phyloP scores from a whole-genome alignment of 2,888 invertebrate species.

The Lymantria monacha region DNA sequence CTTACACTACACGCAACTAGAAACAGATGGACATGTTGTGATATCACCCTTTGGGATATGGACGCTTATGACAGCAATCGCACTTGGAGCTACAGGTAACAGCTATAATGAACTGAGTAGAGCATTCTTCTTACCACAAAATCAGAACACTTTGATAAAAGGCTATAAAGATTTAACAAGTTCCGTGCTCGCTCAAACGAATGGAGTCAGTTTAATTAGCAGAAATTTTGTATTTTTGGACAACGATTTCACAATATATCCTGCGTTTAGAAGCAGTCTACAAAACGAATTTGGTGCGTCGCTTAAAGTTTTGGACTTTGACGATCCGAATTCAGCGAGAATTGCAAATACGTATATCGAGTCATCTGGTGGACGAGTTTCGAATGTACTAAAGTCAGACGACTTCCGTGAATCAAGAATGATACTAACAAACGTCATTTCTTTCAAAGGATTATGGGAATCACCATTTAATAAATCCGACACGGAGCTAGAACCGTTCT shows the following conservation, averaged over 20 bases:
- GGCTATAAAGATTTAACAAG: constrained; percentile 58
- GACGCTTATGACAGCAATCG: constrained; percentile 72
- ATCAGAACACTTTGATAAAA: constrained; percentile 41
- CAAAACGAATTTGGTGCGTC: constrained; percentile 62
- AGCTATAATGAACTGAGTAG: constrained; percentile 55
- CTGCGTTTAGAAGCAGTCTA: constrained; percentile 46
- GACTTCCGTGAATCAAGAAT: constrained; percentile 83
- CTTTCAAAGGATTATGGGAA: constrained; percentile 88
- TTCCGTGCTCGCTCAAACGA: constrained; percentile 51
- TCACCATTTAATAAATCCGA: constrained; percentile 83
- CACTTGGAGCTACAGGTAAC: constrained; percentile 62
- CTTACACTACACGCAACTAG: constrained; percentile 60
- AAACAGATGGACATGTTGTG: constrained; percentile 66
- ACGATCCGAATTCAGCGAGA: constrained; percentile 58
- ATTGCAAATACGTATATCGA: constrained; percentile 65
- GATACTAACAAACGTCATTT: constrained; percentile 86
- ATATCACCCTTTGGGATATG: constrained; percentile 77
- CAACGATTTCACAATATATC: constrained; percentile 53
- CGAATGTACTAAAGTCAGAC: constrained; percentile 69
- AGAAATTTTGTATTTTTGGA: constrained; percentile 71
- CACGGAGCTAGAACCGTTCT: constrained; percentile 81
- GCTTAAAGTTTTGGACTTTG: constrained; percentile 61
- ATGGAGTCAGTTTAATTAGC: constrained; percentile 61
- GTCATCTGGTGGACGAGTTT: constrained; percentile 61
- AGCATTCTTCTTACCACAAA: constrained; percentile 62